Evolutionary conservation across 2,888 invertebrate species (phyloP).

Genomic region (Callimorpha dominula): DNA sequence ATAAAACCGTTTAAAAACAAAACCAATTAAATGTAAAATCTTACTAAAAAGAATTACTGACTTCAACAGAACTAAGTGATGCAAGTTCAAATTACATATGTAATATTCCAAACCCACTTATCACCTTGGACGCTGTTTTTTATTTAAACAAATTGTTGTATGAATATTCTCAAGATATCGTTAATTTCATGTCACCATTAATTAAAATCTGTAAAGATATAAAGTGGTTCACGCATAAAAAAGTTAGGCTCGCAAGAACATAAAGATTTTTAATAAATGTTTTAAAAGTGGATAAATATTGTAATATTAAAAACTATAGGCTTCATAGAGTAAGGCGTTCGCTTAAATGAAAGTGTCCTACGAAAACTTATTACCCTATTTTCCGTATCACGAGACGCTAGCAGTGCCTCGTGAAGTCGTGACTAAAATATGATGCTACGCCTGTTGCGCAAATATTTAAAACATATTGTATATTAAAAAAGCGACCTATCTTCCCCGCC

Average conservation of each 20-base stretch:
- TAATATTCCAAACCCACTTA: too few relatives aligned
- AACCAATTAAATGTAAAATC: too few relatives aligned
- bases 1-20: too few relatives aligned
- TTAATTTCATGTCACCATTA: background rate
- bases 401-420: background rate
- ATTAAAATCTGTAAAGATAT: background rate
- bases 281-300: too few relatives aligned
- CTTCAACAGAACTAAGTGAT: too few relatives aligned
- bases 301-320: background rate
- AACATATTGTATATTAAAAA: conserved; percentile 21
- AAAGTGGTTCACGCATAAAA: background rate
- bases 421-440: conserved; percentile 11
- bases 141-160: too few relatives aligned
- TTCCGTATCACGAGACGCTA: conserved; percentile 1
- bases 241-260: background rate
- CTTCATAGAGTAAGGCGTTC: background rate
- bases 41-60: too few relatives aligned
- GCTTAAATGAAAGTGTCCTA: background rate
- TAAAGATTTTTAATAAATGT: background rate
- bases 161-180: too few relatives aligned
- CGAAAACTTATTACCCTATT: conserved; percentile 1
- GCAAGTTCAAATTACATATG: too few relatives aligned
- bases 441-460: background rate
- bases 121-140: background rate
- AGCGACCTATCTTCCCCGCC: conserved; percentile 17